phyloP scores from a whole-genome alignment of 2,888 invertebrate genomes.

The Coenonympha arcania region DNA sequence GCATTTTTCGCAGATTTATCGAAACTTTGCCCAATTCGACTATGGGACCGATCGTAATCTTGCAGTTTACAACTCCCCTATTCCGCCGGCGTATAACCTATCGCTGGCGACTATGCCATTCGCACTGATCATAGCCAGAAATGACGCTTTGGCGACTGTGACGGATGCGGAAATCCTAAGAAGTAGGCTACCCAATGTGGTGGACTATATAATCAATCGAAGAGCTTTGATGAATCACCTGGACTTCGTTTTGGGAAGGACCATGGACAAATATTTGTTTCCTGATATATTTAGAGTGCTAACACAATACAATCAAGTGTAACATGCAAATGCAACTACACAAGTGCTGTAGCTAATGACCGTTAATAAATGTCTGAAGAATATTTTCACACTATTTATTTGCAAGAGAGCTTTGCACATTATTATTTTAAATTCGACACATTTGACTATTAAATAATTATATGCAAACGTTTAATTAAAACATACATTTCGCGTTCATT shows the following conservation, averaged over 20 bases:
- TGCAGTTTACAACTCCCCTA: slow-evolving; percentile 24
- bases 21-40: slow-evolving; percentile 36
- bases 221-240: slow-evolving; percentile 30
- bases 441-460: neutral
- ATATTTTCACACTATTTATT: neutral
- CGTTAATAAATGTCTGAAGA: neutral
- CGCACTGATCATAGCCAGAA: slow-evolving; percentile 29
- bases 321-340: neutral
- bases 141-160: slow-evolving; percentile 31
- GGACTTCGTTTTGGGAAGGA: slow-evolving; percentile 34
- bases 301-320: slow-evolving; percentile 9
- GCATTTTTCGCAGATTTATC: slow-evolving; percentile 37
- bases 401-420: neutral
- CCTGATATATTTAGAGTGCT: slow-evolving; percentile 32
- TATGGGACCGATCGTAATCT: slow-evolving; percentile 34
- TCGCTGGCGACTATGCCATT: slow-evolving; percentile 31
- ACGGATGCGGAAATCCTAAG: slow-evolving; percentile 30
- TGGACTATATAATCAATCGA: slow-evolving; percentile 27
- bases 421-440: neutral
- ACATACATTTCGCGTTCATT: too few species aligned
- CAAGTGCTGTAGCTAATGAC: neutral
- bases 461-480: neutral
- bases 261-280: slow-evolving; percentile 29
- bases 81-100: slow-evolving; percentile 36
- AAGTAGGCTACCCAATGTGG: slow-evolving; percentile 32